Evolutionary conservation across 1,140 invertebrate genomes (phyloP), one percentile per base, ranked within the genome.

Genomic region (Sweltsa coloradensis): DNA sequence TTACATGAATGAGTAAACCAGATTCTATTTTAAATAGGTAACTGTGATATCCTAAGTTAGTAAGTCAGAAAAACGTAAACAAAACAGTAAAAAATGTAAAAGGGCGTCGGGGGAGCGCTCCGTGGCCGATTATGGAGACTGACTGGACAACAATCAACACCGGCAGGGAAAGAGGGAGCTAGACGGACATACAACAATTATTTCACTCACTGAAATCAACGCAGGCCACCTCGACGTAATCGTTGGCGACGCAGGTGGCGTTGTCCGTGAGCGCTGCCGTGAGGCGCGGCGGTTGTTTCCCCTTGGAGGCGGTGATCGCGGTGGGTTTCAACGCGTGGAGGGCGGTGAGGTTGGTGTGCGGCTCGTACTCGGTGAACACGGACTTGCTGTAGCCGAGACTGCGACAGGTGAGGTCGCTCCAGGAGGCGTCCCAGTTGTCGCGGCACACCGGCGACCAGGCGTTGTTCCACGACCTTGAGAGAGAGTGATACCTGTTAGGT

Each of bases 381-480:
- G 47, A 24, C 1, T 40, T 36, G 16, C 41, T 59, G 49, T 69
- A 76, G 21, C 76, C 76, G 49, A 78, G 55, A 27, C 60, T 57
- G 52, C 65, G 63, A 52, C 76, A 79, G 7, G 72, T 68, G 23
- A 64, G 54, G 49, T 76, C 63, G 31, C 74, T 74, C 52, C 69
- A 68, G 13, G 68, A 64, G 14, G 63, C 58, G 34, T 66, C 66
- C 75, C 75, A 78, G 19, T 62, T 60, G 26, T 72, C 68, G 11
- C 64, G 62, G 49, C 75, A 78, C 11, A 78, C 63, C 4, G 67
- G 57, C 21, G 52, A 55, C 55, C 65, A 65, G 16, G 72, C 62
- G 43, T 59, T 63, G 25, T 66, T 65, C 18, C 26, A 21, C 6
- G 51, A 45, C 25, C 51, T 47, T n/a, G 2, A 43, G 18, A 43